Conservation (phyloP, 2,113 vertebrate species). For the Tenrec ecaudatus region DNA sequence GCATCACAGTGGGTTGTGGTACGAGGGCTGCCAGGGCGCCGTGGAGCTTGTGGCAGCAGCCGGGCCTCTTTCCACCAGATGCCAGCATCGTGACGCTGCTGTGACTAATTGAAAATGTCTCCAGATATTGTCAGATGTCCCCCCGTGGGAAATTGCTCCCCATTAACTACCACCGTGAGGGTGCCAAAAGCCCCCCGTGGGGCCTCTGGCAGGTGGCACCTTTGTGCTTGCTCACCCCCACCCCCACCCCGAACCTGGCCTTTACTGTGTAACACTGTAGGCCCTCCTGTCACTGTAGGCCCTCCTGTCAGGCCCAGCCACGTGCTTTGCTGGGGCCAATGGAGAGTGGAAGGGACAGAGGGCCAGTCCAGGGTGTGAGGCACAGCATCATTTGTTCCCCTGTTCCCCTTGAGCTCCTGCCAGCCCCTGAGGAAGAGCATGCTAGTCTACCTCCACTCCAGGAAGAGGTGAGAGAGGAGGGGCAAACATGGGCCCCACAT, state of each 20-base stretch:
- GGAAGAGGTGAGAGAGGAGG: rapidly evolving
- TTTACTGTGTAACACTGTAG: rapidly evolving
- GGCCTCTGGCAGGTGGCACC: background rate
- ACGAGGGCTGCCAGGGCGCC: background rate
- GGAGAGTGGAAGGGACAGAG: background rate
- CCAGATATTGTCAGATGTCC: background rate
- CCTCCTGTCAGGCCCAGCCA: background rate
- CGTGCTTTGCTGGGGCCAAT: background rate
- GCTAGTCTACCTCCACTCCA: background rate
- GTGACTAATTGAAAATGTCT: background rate
- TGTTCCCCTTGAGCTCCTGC: background rate
- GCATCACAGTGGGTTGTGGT: background rate
- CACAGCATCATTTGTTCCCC: background rate
- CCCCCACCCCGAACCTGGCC: no score
- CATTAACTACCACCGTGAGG: background rate
- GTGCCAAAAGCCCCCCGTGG: rapidly evolving
- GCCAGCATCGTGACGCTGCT: no score
- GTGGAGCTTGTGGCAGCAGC: no score
- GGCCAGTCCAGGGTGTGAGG: background rate
- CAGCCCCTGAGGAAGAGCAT: background rate
- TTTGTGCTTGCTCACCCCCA: no score
- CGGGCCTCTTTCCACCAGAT: background rate
- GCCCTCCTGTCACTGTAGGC: background rate
- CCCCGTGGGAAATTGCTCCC: background rate
- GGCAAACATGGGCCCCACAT: background rate